Evolutionary conservation across 1,140 invertebrate species (phyloP).

Genomic region (Eubasilissa regina): DNA sequence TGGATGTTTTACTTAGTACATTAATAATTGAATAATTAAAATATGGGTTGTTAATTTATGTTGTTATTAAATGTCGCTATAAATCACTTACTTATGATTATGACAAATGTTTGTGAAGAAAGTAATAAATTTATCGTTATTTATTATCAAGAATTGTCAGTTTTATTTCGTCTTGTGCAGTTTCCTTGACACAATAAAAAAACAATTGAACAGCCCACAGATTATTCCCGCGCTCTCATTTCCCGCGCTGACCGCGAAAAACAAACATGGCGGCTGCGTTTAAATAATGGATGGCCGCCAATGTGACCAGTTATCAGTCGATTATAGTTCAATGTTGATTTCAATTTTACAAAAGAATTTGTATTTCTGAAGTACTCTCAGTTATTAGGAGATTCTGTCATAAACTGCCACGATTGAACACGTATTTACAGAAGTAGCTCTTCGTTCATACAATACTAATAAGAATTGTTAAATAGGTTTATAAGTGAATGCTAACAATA

Average conservation of each 20-base stretch:
- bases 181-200: constrained; percentile 43
- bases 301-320: constrained; percentile 32
- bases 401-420: too few species aligned
- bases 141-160: not conserved
- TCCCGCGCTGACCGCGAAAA: constrained; percentile 11
- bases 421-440: too few species aligned
- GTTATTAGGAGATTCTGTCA: not conserved
- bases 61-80: not conserved
- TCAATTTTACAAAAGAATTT: constrained; percentile 1
- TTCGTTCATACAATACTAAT: too few species aligned
- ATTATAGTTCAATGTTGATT: constrained; percentile 38
- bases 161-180: not conserved
- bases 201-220: constrained; percentile 16
- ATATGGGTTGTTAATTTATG: too few species aligned
- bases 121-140: not conserved
- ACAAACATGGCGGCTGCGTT: constrained; percentile 11
- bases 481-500: not conserved
- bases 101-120: constrained; percentile 15
- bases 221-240: constrained; percentile 34
- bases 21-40: too few species aligned
- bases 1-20: too few species aligned
- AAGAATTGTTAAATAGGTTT: not conserved
- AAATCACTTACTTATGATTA: not conserved
- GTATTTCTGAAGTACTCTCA: constrained; percentile 12
- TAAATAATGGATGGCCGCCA: constrained; percentile 24